Evolutionary conservation across 2,113 vertebrate genomes (phyloP), one percentile per base, ranked within the genome.

Genomic region (Marmota flaviventris): DNA sequence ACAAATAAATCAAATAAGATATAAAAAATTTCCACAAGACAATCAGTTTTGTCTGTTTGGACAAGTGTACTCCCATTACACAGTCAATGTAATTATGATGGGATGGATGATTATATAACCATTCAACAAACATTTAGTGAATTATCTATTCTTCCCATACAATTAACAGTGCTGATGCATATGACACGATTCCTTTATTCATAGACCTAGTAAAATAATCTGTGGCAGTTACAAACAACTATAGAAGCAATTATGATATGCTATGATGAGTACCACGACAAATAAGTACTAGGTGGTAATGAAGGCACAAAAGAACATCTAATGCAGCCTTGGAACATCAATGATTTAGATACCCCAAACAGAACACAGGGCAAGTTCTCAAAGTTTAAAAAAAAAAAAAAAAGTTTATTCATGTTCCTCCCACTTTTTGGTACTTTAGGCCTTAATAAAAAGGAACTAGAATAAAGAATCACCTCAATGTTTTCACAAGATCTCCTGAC

Each of bases 21-120:
- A 51, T 12, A 51, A 51, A 51, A 51, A 51, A 51, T 13, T 51
- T 51, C 85, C 34, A 85, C 65, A 25, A 76, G 91, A 86, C 10
- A 79, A 75, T n/a, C 10, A 79, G 69, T n/a, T 95, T 95, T 48
- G n/a, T 83, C 70, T 87, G 34, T 89, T 81, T 76, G 37, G 48
- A 79, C 20, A 86, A n/a, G 56, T 53, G n/a, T 42, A 29, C 12
- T 90, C 39, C 48, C 51, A 42, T 76, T 72, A 85, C 22, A 87
- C 4, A 91, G 61, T 69, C 27, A 75, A 82, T 17, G 51, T 32
- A 91, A 34, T 58, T 85, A 73, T 34, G 39, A 89, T 29, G 63
- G 34, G 76, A 85, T 27, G 24, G 61, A 63, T 10, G 61, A 18
- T 63, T 63, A 27, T 63, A 27, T 7, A 78, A 32, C 14, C 51